Evolutionary conservation across 2,888 invertebrate genomes (phyloP), one percentile per base, ranked within the genome.

Genomic region (Oxytorus armatus): DNA sequence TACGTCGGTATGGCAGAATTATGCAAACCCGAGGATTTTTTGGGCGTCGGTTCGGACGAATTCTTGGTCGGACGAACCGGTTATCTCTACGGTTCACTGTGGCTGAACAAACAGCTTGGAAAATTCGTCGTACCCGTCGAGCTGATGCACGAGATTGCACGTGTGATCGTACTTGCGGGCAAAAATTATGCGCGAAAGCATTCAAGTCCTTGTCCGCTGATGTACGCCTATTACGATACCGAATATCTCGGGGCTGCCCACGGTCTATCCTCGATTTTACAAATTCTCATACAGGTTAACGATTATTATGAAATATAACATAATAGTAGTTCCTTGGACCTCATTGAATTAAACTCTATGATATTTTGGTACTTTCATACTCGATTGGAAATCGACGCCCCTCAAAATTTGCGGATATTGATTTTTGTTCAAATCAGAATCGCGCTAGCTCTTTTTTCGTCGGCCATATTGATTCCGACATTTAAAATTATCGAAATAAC

Each of bases 61-160:
- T 92, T 97, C 21, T 95, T 98, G 87, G 96, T 97, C 0, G 98
- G 98, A 0, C 93, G 97, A 81, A 95, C 97, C 51, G 98, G 97
- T 0, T 97, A 96, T 86, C 90, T 98, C 0, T 95, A 95, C 83
- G 97, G 97, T 3, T 94, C 95, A 3, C 90, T 96, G 29, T 96
- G 96, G 95, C 90, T 98, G 33, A 93, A 93, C 83, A 92, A 93
- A 18, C 93, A 94, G 77, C 93, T 95, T 80, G 90, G 94, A 2
- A 91, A 93, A 79, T 86, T 89, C 36, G 89, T 94, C 10, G 92
- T 94, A 65, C 89, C 92, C 0, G 85, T 92, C 39, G 90, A 92
- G 59, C 93, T 94, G 75, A 89, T 96, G 49, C 93, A 93, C 82
- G 94, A 94, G 77, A 93, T 97, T 29, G 96, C 96, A 88, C 93